Evolutionary conservation across 1,140 invertebrate species (phyloP), one percentile per base, ranked within the genome.

Genomic region (Drosophila asahinai): DNA sequence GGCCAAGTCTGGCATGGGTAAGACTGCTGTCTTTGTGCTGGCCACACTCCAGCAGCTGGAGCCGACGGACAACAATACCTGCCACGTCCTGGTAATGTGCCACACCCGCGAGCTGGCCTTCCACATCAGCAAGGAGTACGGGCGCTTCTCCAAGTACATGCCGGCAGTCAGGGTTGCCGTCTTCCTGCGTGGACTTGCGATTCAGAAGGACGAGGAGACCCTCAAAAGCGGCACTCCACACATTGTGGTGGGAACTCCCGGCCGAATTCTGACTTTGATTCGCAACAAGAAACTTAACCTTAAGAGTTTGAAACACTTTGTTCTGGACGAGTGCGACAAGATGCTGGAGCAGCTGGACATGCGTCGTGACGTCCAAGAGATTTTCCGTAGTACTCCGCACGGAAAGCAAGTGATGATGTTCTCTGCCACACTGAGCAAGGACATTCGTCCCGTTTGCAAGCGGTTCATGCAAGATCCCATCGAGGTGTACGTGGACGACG

Each of bases 371-470:
- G 99, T 99, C 25, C 99, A 99, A 95, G 99, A 99, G 95, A 99
- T 99, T 92, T 99, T 99, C 94, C 96, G 98, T 86, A 98, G 97
- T 93, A 99, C 99, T 27, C 99, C 99, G 49, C 98, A 99, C 92
- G 97, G 98, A 92, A 99, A 99, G 94, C 99, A 99, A 97, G 99
- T 99, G 19, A 99, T 99, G 99, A 99, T 99, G 99, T 99, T 99
- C 95, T 99, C 98, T 93, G 99, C 99, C 71, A 99, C 99, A 40
- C 94, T 99, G 81, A 98, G 98, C 94, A 99, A 99, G 95, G 99
- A 99, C 82, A 99, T 99, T 93, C 96, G 99, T 78, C 98, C 99
- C 71, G 98, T 99, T 93, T 99, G 99, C 97, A 99, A 99, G 96
- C 99, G 99, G 94, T 99, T 99, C 94, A 99, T 99, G 99, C 99